Evolutionary conservation across 2,797 vertebrate species (phyloP).

Genomic region (Neoniphon sammara): DNA sequence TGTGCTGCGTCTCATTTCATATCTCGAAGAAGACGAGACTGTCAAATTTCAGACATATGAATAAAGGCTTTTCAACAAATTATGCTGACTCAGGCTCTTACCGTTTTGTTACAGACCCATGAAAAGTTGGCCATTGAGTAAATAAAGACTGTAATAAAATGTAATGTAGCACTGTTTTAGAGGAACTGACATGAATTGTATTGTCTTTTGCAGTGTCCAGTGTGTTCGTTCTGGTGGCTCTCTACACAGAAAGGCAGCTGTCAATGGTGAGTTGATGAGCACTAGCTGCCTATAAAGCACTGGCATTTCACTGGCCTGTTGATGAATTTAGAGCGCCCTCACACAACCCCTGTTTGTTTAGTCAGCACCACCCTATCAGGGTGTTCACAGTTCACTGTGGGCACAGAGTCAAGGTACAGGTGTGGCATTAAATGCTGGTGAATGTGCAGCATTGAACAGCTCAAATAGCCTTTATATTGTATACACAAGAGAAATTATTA

Average conservation of each 20-base stretch:
- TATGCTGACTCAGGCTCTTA: not conserved
- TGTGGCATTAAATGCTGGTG: not conserved
- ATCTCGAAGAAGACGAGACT: no score
- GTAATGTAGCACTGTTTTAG: not conserved
- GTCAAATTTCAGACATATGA: no score
- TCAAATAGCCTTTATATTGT: not conserved
- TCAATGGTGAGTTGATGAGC: conserved; percentile 78
- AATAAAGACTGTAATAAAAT: not conserved
- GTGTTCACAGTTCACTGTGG: not conserved
- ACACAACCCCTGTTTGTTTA: conserved; percentile 13
- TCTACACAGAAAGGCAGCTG: conserved; percentile 84
- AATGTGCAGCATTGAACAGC: not conserved
- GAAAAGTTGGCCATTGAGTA: not conserved
- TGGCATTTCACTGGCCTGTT: conserved; percentile 41
- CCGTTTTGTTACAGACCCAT: not conserved
- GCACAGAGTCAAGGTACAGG: no score
- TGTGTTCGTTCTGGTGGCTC: conserved; percentile 79
- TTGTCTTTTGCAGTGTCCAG: conserved; percentile 79
- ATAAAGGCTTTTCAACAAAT: no score
- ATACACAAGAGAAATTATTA: conserved; percentile 51
- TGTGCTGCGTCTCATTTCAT: no score
- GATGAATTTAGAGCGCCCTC: conserved; percentile 39
- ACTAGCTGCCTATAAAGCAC: not conserved
- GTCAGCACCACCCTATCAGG: not conserved
- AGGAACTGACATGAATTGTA: conserved; percentile 29